Conservation (phyloP, 2,113 vertebrate genomes). For the Anarrhichthys ocellatus region DNA sequence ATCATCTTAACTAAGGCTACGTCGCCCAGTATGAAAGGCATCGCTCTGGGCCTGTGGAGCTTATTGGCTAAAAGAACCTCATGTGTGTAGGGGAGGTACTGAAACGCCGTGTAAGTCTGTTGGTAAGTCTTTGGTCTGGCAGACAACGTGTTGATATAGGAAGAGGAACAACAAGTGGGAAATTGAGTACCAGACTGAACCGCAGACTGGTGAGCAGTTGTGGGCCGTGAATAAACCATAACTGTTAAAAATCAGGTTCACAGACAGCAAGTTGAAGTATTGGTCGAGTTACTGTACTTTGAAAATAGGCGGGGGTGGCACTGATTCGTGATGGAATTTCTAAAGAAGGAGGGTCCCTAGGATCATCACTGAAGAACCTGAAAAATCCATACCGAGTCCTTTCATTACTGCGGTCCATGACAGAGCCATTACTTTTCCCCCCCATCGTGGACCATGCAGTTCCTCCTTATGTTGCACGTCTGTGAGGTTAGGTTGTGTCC, state of each 20-base stretch:
- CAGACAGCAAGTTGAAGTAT: constrained; percentile 2
- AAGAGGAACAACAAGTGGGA: constrained; percentile 37
- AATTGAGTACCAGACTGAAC: constrained; percentile 21
- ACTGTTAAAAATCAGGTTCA: constrained; percentile 5
- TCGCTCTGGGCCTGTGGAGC: constrained; percentile 15
- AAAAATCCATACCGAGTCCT: constrained; percentile 7
- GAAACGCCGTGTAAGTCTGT: constrained; percentile 26
- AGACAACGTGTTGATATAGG: constrained; percentile 24
- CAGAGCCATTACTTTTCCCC: background rate
- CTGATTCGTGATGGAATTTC: constrained; percentile 17
- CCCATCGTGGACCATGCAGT: background rate
- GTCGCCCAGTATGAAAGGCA: constrained; percentile 21
- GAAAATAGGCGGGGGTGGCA: background rate
- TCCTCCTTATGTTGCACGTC: constrained; percentile 24
- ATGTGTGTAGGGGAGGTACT: constrained; percentile 37
- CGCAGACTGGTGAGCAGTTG: constrained; percentile 32
- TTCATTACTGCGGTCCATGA: constrained; percentile 19
- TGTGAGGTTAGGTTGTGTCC: constrained; percentile 37
- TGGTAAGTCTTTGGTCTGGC: constrained; percentile 59
- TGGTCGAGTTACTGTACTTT: background rate
- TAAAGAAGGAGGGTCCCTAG: constrained; percentile 1
- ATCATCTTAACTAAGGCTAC: constrained; percentile 26
- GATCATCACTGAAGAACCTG: background rate
- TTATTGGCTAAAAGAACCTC: constrained; percentile 26
- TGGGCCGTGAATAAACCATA: background rate